Evolutionary conservation across 2,888 invertebrate genomes (phyloP).

Genomic region (Fragum whitleyi): DNA sequence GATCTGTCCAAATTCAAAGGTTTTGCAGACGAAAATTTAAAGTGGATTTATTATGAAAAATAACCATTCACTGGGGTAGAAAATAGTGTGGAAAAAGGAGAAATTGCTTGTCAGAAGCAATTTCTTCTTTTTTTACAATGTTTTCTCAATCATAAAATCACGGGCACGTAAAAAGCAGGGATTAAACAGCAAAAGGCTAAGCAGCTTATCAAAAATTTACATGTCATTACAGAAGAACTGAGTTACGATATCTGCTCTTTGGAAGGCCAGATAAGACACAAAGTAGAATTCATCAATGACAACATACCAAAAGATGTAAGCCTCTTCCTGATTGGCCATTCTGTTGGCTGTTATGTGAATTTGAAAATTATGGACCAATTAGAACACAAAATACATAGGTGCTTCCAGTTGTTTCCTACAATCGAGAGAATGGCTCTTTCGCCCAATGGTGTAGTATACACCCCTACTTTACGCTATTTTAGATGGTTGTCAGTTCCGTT

Average conservation of each 20-base stretch:
- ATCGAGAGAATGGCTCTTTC: constrained; percentile 93
- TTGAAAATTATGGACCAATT: constrained; percentile 89
- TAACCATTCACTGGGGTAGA: too few species aligned
- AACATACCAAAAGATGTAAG: constrained; percentile 89
- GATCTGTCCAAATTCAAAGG: too few species aligned
- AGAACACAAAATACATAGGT: constrained; percentile 84
- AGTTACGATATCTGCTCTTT: constrained; percentile 86
- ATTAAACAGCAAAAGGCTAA: too few species aligned
- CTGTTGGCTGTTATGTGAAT: constrained; percentile 94
- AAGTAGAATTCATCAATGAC: constrained; percentile 91
- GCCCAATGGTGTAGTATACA: constrained; percentile 90
- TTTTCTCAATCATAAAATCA: too few species aligned
- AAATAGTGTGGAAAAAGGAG: too few species aligned
- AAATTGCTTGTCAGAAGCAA: too few species aligned
- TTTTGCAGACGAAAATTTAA: too few species aligned
- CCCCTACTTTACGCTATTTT: constrained; percentile 87
- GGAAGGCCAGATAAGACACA: constrained; percentile 92
- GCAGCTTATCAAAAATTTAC: too few species aligned
- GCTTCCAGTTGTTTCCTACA: constrained; percentile 92
- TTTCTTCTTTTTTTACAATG: too few species aligned
- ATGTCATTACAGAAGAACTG: constrained; percentile 67
- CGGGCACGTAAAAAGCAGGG: too few species aligned
- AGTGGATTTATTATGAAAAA: too few species aligned
- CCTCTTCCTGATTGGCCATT: constrained; percentile 94
- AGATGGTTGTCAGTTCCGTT: constrained; percentile 81